Base-by-base conservation (phyloP, 2,797 vertebrate species). In the Enteromius afrohamiltoni region DNA sequence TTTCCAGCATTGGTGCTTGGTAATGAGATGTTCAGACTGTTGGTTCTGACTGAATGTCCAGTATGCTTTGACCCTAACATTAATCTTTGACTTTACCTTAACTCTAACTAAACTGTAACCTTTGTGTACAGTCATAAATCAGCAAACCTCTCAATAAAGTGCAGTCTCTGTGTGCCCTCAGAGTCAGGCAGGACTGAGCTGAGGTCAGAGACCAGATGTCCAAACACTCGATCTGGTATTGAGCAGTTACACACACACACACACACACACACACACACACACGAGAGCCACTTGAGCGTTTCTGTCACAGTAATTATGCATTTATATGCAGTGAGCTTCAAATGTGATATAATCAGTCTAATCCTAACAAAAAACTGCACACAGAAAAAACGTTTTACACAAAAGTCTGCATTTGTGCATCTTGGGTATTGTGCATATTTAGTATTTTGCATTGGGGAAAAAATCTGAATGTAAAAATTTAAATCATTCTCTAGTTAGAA, bases 121-220 rank as follows among this genome's bases (percentile, higher is more conserved):
- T 58, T 9, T 4, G 21, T 34, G 53, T 34, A 53, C 10, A 7
- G 71, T 21, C 69, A 73, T 21, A 31, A 21, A 73, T 51, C 45
- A 31, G 69, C 42, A 19, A 49, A 29, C 16, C 45, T 71, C 45
- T 71, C 42, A 47, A 47, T 71, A 47, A 71, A 26, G 69, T 71
- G 3, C 7, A 5, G 14, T 14, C 3, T 49, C 45, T 21, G 8
- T 77, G 26, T 77, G 74, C 40, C 74, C 74, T 26, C 10, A 60
- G 74, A 42, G 53, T 73, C 70, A 73, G 69, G 16, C 45, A 11
- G 45, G 45, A 21, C 45, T 1, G 45, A 71, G 70, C 69, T 11
- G 45, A 31, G 45, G 71, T 74, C 71, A 74, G 47, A n/a, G 29
- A n/a, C 6, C 71, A 53, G 17, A 34, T 53, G 17, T 34, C 51